A percentile compares a stretch with the other conserved stretches of the same genome.
Evolutionary conservation across 2,113 vertebrate genomes (phyloP).

Genomic region (Naja naja): DNA sequence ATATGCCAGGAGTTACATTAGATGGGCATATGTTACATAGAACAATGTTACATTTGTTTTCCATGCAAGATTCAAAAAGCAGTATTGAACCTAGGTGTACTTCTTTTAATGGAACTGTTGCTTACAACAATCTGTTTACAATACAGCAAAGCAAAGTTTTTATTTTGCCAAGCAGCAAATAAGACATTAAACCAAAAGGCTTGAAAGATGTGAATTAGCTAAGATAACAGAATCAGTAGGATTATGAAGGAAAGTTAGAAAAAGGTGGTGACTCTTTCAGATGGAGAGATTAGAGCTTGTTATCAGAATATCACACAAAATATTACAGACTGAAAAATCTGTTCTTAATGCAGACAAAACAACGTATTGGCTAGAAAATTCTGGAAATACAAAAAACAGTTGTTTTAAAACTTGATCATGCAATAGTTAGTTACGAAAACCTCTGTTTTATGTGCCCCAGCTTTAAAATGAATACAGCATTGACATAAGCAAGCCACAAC

Average conservation of each 20-base stretch:
- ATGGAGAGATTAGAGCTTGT: not conserved
- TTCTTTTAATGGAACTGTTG: not conserved
- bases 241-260: not conserved
- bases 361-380: not conserved
- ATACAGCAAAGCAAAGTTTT: not conserved
- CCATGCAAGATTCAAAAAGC: not conserved
- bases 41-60: not conserved
- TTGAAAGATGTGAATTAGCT: not conserved
- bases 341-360: not conserved
- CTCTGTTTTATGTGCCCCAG: not conserved
- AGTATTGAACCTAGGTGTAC: not conserved
- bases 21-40: not conserved
- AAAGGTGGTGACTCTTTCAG: not conserved
- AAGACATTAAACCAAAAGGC: not conserved
- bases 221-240: not conserved
- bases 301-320: not conserved
- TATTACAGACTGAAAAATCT: not conserved
- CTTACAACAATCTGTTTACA: not conserved
- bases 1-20: not conserved
- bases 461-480: not conserved
- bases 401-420: not conserved
- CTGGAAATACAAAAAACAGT: not conserved
- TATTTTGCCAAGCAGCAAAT: not conserved
- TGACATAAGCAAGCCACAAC: not conserved
- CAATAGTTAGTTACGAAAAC: not conserved